Percentiles rank a stretch among this genome's conserved stretches.
Conservation (phyloP, 2,888 invertebrate genomes). For the Cephus spinipes region DNA sequence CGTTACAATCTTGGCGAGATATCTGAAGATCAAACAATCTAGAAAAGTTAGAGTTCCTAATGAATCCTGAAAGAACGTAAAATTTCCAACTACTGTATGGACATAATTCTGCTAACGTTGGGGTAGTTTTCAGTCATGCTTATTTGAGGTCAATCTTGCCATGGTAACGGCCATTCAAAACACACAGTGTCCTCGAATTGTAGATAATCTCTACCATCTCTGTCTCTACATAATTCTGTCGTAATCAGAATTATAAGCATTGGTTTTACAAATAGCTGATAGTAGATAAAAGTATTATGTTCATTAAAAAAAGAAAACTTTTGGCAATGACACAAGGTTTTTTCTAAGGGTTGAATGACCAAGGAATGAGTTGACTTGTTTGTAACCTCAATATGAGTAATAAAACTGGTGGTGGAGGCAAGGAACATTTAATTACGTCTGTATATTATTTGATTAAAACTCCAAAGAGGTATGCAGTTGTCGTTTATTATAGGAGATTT, state of each 20-base stretch:
- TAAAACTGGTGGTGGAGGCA: conserved; percentile 42
- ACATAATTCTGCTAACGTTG: neutral
- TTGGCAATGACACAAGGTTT: neutral
- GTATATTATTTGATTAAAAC: neutral
- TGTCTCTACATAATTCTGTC: neutral
- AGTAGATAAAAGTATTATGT: neutral
- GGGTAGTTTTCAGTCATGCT: conserved; percentile 11
- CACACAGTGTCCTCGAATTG: neutral
- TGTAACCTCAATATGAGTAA: conserved; percentile 44
- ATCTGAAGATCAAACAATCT: too few relatives aligned
- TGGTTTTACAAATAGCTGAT: neutral
- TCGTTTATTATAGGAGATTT: neutral
- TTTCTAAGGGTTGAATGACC: neutral
- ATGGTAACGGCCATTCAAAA: conserved; percentile 18
- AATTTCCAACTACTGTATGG: neutral
- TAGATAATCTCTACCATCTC: neutral
- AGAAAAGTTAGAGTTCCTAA: too few relatives aligned
- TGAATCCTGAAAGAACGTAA: too few relatives aligned
- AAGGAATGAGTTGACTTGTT: neutral
- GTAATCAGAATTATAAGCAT: neutral
- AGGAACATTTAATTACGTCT: conserved; percentile 1
- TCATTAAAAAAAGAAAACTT: neutral
- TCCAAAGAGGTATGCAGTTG: neutral
- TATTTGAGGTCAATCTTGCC: conserved; percentile 26
- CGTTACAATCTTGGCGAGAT: too few relatives aligned